Evolutionary conservation across 30 jellyfish, hydroid and myxozoan species (phyloP).

Genomic region (Cassiopea andromeda): DNA sequence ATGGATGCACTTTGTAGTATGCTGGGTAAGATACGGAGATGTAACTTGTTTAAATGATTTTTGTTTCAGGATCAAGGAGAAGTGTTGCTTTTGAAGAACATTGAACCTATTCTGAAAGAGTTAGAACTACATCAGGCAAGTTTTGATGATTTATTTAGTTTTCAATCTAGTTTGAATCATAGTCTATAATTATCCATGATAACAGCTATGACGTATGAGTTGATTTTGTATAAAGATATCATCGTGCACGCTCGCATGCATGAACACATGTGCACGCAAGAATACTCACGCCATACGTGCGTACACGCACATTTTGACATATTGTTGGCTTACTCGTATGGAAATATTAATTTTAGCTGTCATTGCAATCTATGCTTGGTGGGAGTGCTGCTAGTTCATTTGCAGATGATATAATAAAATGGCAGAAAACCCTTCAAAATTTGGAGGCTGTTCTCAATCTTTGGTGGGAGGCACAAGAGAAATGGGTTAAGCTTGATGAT

Average conservation of each 20-base stretch:
- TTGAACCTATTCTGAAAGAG: constrained; percentile 78
- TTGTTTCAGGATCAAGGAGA: constrained; percentile 69
- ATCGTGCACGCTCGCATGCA: too few species aligned
- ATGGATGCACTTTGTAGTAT: neutral
- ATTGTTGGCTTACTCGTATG: too few species aligned
- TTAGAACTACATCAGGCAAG: constrained; percentile 83
- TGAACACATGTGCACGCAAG: too few species aligned
- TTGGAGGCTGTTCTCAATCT: constrained; percentile 68
- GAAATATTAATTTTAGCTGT: constrained; percentile 42
- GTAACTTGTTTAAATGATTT: neutral
- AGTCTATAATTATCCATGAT: neutral
- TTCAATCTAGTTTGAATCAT: too few species aligned
- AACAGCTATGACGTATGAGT: too few species aligned
- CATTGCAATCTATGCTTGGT: constrained; percentile 79
- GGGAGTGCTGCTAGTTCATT: constrained; percentile 90
- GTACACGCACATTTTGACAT: too few species aligned
- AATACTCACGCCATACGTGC: too few species aligned
- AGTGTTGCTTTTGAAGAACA: constrained; percentile 57
- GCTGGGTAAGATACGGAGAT: neutral
- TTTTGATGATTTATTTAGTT: neutral
- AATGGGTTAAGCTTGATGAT: constrained; percentile 84
- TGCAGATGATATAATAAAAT: constrained; percentile 81
- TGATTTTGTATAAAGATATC: too few species aligned
- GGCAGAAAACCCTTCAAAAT: constrained; percentile 90
- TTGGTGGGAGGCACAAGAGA: constrained; percentile 76